Base-by-base conservation (phyloP, 2,888 invertebrate species). In the Meliscaeva auricollis region DNA sequence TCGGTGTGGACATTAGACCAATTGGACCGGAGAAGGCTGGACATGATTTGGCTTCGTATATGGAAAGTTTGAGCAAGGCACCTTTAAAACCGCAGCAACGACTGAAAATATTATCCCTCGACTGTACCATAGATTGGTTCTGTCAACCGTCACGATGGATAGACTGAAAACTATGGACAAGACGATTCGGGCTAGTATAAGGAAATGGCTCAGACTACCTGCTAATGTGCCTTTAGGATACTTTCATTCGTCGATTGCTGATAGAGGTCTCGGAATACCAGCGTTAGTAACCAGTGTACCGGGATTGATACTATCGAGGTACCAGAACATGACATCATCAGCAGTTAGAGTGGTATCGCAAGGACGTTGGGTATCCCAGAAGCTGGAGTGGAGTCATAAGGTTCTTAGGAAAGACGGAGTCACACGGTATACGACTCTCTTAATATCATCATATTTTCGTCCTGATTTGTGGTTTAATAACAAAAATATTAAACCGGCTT, bases 11-110 rank as follows among this genome's bases (percentile, higher is more conserved):
- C 15, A 54, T 30, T 7, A 26, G 54, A 30, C 54, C 54, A 30
- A 8, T 54, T 54, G 30, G 54, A 11, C 54, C 54, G 2, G 30
- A 8, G 15, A 54, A 54, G 7, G n/a, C 30, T n/a, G 54, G 30
- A 2, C 30, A 15, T 7, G 15, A 30, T 11, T 7, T 30, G 13
- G 22, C 54, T 30, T 30, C 54, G 5, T 22, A 54, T 30, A 48
- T 48, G 26, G 54, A 54, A 11, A 54, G 54, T 22, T 15, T 54
- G 13, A 52, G 52, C 17, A 46, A 17, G 3, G 46, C 17, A 3
- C 15, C 46, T 50, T 50, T 50, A 50, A 48, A 50, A 50, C 52
- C 52, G 3, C 52, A 52, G 17, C 52, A 52, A 13, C 13, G 52
- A 20, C 52, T 52, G 26, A 52, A 52, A 30, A 30, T 52, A 30